These are phyloP conservation scores for Carpatolechia fugitivella DNA, from an alignment of 2,888 invertebrate species.

Conservation along the genomic window DNA sequence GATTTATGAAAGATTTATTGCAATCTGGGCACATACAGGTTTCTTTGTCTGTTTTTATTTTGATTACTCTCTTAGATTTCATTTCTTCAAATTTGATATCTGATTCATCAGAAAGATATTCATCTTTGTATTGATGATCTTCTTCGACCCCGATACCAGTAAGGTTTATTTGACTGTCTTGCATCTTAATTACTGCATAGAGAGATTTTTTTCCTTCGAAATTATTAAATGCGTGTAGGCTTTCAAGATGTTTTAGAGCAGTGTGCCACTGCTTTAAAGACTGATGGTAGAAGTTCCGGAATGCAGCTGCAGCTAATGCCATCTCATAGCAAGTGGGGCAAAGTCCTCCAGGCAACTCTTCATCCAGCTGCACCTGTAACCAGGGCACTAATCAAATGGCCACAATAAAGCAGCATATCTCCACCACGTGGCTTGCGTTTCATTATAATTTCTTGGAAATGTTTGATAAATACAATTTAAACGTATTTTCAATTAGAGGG, in stretches of 20 bases:
- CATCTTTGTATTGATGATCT: neutral
- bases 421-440: neutral
- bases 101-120: neutral
- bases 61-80: neutral
- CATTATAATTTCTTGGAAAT: too few species aligned
- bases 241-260: slow-evolving; percentile 40
- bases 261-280: slow-evolving; percentile 47
- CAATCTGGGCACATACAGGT: slow-evolving; percentile 52
- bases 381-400: slow-evolving; percentile 60
- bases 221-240: slow-evolving; percentile 31
- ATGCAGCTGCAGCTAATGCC: slow-evolving; percentile 50
- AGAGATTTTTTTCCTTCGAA: slow-evolving; percentile 26
- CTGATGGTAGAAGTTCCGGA: slow-evolving; percentile 48
- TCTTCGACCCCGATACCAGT: neutral
- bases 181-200: slow-evolving; percentile 39
- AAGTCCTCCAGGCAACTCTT: slow-evolving; percentile 55
- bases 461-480: too few species aligned
- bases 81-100: neutral
- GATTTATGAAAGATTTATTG: slow-evolving; percentile 47
- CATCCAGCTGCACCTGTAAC: slow-evolving; percentile 63
- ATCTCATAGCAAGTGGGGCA: slow-evolving; percentile 52
- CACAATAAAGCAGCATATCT: slow-evolving; percentile 34
- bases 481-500: too few species aligned
- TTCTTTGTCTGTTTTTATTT: slow-evolving; percentile 5
- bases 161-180: slow-evolving; percentile 35